Evolutionary conservation across 1,140 invertebrate species (phyloP).

Genomic region (Heliothis virescens): DNA sequence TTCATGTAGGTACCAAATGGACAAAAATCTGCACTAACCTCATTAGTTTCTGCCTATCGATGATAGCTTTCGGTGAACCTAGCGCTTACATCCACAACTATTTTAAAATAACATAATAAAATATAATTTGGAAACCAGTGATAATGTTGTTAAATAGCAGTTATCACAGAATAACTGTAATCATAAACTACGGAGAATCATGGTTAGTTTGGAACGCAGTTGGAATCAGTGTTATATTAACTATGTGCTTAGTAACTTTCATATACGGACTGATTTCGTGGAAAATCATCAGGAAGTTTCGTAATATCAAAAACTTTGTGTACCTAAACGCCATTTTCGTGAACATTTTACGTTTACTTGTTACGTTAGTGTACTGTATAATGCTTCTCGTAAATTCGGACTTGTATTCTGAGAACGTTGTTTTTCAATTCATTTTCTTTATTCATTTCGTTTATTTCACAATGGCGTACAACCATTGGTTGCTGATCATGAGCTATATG

Average conservation of each 20-base stretch:
- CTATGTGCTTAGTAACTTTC: neutral
- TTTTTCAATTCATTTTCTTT: neutral
- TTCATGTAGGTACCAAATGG: too few relatives aligned
- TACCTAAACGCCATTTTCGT: neutral
- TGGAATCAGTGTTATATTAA: neutral
- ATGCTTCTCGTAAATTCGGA: too few relatives aligned
- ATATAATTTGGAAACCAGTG: too few relatives aligned
- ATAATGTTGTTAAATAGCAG: neutral
- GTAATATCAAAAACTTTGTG: slow-evolving; percentile 8
- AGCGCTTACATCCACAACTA: too few relatives aligned
- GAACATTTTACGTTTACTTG: too few relatives aligned
- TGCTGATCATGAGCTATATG: neutral
- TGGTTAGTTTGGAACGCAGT: neutral
- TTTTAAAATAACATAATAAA: too few relatives aligned
- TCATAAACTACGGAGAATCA: neutral
- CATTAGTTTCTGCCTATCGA: neutral
- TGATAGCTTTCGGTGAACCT: neutral
- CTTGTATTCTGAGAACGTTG: neutral
- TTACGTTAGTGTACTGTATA: too few relatives aligned
- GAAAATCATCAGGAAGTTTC: slow-evolving; percentile 11
- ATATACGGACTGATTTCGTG: neutral
- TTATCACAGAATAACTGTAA: neutral
- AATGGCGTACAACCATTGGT: neutral
- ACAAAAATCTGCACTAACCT: neutral
- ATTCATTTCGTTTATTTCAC: neutral